Evolutionary conservation across 1,140 invertebrate species (phyloP), one percentile per base, ranked within the genome.

Genomic region (Lasioglossum baleicum): DNA sequence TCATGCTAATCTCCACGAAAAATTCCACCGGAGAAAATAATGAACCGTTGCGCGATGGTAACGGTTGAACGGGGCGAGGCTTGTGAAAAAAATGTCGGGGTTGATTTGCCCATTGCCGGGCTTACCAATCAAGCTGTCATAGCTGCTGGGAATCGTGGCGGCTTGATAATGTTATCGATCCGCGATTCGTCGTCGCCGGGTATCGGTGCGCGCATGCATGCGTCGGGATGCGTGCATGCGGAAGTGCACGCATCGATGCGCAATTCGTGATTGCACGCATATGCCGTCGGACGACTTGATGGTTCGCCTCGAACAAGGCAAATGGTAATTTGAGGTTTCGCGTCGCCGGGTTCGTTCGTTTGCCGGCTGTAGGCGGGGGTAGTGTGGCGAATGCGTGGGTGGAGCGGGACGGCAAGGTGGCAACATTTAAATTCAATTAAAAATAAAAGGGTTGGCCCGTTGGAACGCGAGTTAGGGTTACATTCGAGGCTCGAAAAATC

Each of bases 251-350:
- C 83, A 66, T 76, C 80, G 80, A 74, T 85, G 83, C 53, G 75
- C 84, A 61, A 83, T 85, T 82, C 68, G 83, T 78, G 83, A 85
- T 85, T 82, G 84, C 81, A 72, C 75, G 81, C 83, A 80, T 74
- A 80, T 86, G 83, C 60, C 83, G 64, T 51, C 67, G 70, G 64
- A 63, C 75, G 75, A 78, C 79, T 85, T 75, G 74, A 86, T 80
- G 83, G 83, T 71, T 75, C 70, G 80, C 69, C 53, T 60, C 74
- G 60, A 72, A 77, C 75, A 79, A 85, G 83, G 71, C 68, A 61
- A 75, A 82, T 86, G 67, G 71, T 86, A 81, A 85, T 85, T 76
- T 71, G 74, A 58, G 80, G 74, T 82, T 82, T 83, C 72, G 67
- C 67, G 61, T 78, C 40, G 65, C 13, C 65, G 65, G 35, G 42